Conservation (phyloP, 2,797 vertebrate species). For the Gobio occitaniae region DNA sequence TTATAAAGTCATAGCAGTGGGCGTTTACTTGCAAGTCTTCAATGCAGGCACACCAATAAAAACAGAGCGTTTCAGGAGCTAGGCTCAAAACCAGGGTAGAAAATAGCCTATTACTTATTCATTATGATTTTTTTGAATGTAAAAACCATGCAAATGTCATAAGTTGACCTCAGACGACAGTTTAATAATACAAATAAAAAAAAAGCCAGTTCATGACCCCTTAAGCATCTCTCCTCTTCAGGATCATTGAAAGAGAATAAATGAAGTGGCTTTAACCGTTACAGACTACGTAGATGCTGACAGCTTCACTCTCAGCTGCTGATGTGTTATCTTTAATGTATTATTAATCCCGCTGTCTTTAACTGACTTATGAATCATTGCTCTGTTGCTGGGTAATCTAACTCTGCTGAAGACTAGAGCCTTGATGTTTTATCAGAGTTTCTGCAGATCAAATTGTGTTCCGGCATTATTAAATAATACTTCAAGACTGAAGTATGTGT, state of each 20-base stretch:
- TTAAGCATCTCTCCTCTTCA: not conserved
- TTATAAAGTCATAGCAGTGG: too few relatives aligned
- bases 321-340: conserved; percentile 16
- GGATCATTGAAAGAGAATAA: conserved; percentile 11
- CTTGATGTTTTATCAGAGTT: conserved; percentile 21
- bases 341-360: conserved; percentile 19
- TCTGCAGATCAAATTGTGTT: conserved; percentile 15
- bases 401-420: not conserved
- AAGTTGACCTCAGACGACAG: too few relatives aligned
- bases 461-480: conserved; percentile 23
- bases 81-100: too few relatives aligned
- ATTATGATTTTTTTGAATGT: too few relatives aligned
- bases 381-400: not conserved
- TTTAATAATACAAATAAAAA: too few relatives aligned
- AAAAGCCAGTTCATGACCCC: too few relatives aligned
- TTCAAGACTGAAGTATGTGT: not conserved
- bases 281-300: conserved; percentile 3
- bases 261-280: not conserved
- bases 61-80: too few relatives aligned
- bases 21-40: too few relatives aligned
- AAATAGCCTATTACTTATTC: too few relatives aligned
- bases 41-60: too few relatives aligned
- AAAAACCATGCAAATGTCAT: too few relatives aligned
- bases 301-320: conserved; percentile 4
- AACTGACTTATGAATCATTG: not conserved